Conservation (phyloP, 2,113 vertebrate species). For the Tenrec ecaudatus region DNA sequence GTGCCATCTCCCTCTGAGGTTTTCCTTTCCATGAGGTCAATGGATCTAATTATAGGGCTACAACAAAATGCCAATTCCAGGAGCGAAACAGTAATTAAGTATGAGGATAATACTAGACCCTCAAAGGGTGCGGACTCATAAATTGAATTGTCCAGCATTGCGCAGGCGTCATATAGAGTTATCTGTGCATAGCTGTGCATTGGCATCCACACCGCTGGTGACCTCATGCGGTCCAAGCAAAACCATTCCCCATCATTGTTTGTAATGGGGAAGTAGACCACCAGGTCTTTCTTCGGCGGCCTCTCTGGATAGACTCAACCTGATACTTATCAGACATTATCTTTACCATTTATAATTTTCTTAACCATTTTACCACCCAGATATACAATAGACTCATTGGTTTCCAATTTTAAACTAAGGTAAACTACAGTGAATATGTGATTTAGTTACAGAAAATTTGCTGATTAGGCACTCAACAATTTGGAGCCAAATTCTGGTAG, state of each 20-base stretch:
- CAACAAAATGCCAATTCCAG: slow-evolving; percentile 47
- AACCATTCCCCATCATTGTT: not conserved
- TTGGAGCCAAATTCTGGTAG: slow-evolving; percentile 29
- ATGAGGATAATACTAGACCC: not conserved
- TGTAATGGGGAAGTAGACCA: not conserved
- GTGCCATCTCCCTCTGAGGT: not conserved
- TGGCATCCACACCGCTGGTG: not conserved
- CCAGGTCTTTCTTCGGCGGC: not conserved
- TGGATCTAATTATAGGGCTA: slow-evolving; percentile 37
- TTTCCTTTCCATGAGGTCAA: slow-evolving; percentile 42
- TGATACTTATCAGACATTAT: too few species aligned
- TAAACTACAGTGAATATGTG: slow-evolving; percentile 9
- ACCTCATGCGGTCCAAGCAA: not conserved
- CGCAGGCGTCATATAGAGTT: not conserved
- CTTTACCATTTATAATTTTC: not conserved
- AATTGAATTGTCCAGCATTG: not conserved
- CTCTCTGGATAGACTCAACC: not conserved
- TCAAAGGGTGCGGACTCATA: not conserved
- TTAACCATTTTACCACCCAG: not conserved
- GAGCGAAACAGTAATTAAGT: slow-evolving; percentile 69
- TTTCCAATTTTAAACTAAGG: slow-evolving; percentile 26
- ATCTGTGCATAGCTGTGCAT: not conserved
- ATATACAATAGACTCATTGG: not conserved
- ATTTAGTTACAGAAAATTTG: slow-evolving; percentile 45
- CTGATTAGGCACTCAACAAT: slow-evolving; percentile 22